These are phyloP conservation scores for Chymomyza fuscimana DNA, from an alignment of 2,888 invertebrate species.

Conservation along the genomic window DNA sequence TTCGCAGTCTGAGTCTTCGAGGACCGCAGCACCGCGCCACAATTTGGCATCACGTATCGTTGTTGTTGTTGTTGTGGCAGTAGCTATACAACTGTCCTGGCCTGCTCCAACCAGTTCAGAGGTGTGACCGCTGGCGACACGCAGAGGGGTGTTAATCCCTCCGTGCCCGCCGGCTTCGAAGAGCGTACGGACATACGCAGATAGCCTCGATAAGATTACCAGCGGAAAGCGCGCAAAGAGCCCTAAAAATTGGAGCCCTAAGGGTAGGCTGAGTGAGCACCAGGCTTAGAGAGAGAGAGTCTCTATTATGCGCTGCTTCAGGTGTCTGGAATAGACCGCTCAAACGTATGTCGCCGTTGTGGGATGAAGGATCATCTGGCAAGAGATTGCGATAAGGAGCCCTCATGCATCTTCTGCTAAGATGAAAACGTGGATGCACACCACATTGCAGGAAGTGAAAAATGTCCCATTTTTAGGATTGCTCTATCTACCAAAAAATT, in stretches of 20 bases:
- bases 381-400: background rate
- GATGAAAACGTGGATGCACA: background rate
- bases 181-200: background rate
- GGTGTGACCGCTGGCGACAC: no score
- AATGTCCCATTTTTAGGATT: background rate
- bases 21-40: no score
- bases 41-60: no score
- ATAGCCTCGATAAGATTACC: background rate
- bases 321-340: background rate
- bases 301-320: background rate
- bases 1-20: no score
- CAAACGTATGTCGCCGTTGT: background rate
- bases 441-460: background rate
- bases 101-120: background rate
- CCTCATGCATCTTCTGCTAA: background rate
- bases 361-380: background rate
- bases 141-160: no score
- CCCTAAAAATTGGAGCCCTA: background rate
- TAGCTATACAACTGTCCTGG: no score
- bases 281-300: background rate
- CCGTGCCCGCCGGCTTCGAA: background rate
- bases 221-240: background rate
- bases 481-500: background rate
- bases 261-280: background rate
- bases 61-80: no score